Evolutionary conservation across 2,113 vertebrate genomes (phyloP), one percentile per base, ranked within the genome.

Genomic region (Rhinogobius similis): DNA sequence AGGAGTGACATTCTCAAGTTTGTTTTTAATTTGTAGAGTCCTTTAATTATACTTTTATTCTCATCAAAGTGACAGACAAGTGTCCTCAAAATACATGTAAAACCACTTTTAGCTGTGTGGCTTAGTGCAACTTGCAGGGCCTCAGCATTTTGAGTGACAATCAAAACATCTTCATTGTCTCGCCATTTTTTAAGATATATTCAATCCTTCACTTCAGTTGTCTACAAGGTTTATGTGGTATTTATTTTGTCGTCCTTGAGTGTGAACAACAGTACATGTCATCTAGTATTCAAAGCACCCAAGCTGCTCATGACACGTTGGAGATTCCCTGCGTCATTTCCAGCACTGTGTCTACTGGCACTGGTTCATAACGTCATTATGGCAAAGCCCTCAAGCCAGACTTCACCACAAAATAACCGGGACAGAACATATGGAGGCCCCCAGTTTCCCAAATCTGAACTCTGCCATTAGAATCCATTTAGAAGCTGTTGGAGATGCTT

Each of bases 331-430:
- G 27, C 56, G 32, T 82, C 83, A 68, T 67, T 79, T 50, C 66
- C 63, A 72, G 56, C 70, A 73, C 73, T 73, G 39, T 32, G 0
- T 55, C 67, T 75, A 62, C 72, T 77, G 77, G 77, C 70, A 43
- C 62, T 67, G 38, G 46, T 79, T 63, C 77, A 86, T 72, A 82
- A 78, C 73, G 73, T 72, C 78, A 85, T 74, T 73, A 85, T 84
- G 81, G 77, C 81, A 84, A 83, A 82, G 59, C 76, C 77, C 78
- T 83, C 53, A 73, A 88, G 77, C 78, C 78, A 82, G 70, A 81
- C 58, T 79, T 83, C 63, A 72, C 72, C 78, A 78, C 21, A 78
- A 70, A 78, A 63, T 81, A 84, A 76, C 56, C 65, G 71, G 82
- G 56, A 41, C 70, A 59, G 48, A 68, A 70, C 68, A 82, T 73